Evolutionary conservation across 2,113 vertebrate species (phyloP).

Genomic region (Sinocyclocheilus maitianheensis): DNA sequence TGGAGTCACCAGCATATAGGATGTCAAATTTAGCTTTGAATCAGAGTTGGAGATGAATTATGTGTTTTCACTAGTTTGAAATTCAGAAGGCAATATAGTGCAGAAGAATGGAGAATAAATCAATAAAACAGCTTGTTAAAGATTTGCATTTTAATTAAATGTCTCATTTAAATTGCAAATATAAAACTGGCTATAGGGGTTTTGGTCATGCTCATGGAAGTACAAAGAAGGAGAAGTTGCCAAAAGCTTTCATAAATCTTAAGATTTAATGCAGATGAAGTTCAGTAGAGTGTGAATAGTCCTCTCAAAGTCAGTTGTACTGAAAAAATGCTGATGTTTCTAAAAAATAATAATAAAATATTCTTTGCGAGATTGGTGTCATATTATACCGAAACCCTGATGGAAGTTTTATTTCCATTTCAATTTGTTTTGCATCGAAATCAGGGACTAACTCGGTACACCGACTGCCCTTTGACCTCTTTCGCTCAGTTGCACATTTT

Average conservation of each 20-base stretch:
- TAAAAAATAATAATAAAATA: background rate
- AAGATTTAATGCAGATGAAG: background rate
- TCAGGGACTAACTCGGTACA: constrained; percentile 3
- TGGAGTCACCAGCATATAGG: background rate
- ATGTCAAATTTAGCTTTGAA: background rate
- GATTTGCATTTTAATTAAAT: background rate
- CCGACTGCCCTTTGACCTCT: constrained; percentile 24
- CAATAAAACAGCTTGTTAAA: background rate
- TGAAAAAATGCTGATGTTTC: background rate
- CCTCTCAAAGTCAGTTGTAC: background rate
- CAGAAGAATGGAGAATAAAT: background rate
- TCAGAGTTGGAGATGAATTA: background rate
- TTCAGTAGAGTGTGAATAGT: background rate
- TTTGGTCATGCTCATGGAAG: background rate
- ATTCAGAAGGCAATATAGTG: background rate
- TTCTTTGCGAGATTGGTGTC: background rate
- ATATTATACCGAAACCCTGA: background rate
- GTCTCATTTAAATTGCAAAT: background rate
- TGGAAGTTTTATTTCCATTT: background rate
- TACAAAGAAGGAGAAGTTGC: background rate
- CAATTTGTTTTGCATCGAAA: background rate
- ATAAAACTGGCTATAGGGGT: background rate
- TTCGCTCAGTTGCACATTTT: constrained; percentile 10
- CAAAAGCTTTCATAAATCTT: background rate
- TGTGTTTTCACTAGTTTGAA: background rate